Evolutionary conservation across 2,888 invertebrate genomes (phyloP).

Genomic region (Diachrysia chrysitis): DNA sequence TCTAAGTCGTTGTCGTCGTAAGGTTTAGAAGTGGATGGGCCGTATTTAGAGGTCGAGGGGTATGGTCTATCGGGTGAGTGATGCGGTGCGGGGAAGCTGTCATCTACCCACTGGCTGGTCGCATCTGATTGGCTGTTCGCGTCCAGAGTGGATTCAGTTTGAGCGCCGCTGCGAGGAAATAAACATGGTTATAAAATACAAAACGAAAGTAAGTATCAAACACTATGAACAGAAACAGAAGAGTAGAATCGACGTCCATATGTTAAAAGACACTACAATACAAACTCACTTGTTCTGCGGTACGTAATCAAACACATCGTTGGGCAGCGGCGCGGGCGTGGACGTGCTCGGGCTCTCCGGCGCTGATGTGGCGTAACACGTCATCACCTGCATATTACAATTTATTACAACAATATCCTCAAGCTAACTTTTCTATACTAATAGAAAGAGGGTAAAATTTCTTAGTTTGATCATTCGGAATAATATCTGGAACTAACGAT

Average conservation of each 20-base stretch:
- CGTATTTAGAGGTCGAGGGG: conserved; percentile 76
- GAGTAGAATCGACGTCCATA: not conserved
- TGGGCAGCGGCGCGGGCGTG: conserved; percentile 72
- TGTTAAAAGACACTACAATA: too few relatives aligned
- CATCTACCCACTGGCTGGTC: conserved; percentile 88
- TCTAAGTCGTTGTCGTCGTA: conserved; percentile 84
- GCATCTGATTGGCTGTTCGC: conserved; percentile 82
- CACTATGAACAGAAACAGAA: not conserved
- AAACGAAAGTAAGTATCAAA: not conserved
- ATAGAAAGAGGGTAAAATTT: too few relatives aligned
- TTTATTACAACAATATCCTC: not conserved
- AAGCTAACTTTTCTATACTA: too few relatives aligned
- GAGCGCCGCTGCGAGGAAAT: conserved; percentile 63
- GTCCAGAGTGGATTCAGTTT: conserved; percentile 77
- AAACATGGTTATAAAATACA: not conserved
- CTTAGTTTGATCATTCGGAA: too few relatives aligned
- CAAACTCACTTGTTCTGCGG: conserved; percentile 72
- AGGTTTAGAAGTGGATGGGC: conserved; percentile 79
- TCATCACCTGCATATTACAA: conserved; percentile 83
- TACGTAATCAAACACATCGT: conserved; percentile 79
- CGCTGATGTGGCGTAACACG: conserved; percentile 84
- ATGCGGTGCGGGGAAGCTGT: conserved; percentile 84
- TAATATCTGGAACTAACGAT: too few relatives aligned
- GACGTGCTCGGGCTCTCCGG: conserved; percentile 82
- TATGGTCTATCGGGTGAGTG: conserved; percentile 72